Evolutionary conservation across 2,113 vertebrate genomes (phyloP).

Genomic region (Entosphenus tridentatus): DNA sequence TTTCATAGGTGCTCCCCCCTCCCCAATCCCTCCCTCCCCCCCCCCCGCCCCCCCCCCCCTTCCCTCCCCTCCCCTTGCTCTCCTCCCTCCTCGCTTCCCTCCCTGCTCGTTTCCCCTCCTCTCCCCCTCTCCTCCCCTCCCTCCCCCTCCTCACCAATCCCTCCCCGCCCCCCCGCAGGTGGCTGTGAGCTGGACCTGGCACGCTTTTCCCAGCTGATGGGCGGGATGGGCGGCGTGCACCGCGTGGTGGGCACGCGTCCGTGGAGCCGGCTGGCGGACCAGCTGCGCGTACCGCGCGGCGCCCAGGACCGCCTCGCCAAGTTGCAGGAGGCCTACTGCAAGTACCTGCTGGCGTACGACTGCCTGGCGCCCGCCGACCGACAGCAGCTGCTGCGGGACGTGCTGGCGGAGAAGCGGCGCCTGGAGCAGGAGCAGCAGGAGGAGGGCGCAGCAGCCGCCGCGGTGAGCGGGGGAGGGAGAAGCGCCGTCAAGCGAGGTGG

Average conservation of each 20-base stretch:
- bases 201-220: constrained; percentile 89
- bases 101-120: background rate
- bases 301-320: constrained; percentile 97
- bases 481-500: too few species aligned
- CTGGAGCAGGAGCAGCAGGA: too few species aligned
- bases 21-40: too few species aligned
- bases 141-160: background rate
- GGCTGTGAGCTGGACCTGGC: constrained; percentile 96
- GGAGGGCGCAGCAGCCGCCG: too few species aligned
- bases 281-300: constrained; percentile 79
- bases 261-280: constrained; percentile 91
- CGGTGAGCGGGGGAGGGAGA: too few species aligned
- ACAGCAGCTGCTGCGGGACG: constrained; percentile 53
- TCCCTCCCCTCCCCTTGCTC: background rate
- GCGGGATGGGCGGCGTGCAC: constrained; percentile 99
- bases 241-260: constrained; percentile 99
- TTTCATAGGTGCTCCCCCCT: too few species aligned
- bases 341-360: constrained; percentile 94
- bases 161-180: constrained; percentile 22
- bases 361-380: constrained; percentile 64
- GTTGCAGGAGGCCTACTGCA: constrained; percentile 94
- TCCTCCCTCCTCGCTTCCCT: background rate
- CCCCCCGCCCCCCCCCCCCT: background rate
- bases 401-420: constrained; percentile 53
- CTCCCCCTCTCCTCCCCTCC: too few species aligned